Conservation (phyloP, 2,797 vertebrate genomes). For the Holocentrus rufus region DNA sequence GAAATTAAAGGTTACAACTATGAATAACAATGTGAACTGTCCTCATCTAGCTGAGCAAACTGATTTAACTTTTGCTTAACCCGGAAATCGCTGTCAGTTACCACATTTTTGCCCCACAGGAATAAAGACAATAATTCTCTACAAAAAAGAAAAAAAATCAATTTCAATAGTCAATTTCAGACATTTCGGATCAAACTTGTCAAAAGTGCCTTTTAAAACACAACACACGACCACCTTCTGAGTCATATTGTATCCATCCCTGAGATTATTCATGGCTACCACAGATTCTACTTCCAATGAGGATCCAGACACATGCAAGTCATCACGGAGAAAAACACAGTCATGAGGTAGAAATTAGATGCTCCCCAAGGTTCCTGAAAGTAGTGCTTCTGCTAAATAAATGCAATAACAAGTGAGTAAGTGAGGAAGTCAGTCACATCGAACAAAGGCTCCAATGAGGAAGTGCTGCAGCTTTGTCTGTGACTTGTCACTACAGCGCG, state of each 20-base stretch:
- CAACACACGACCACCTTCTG: slow-evolving; percentile 36
- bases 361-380: slow-evolving; percentile 57
- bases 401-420: slow-evolving; percentile 61
- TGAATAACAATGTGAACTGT: background rate
- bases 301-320: slow-evolving; percentile 60
- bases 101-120: background rate
- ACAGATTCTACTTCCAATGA: slow-evolving; percentile 44
- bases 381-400: slow-evolving; percentile 67
- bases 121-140: slow-evolving; percentile 14
- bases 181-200: slow-evolving; percentile 28
- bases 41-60: background rate
- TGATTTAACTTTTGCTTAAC: slow-evolving; percentile 9
- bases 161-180: background rate
- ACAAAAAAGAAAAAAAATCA: background rate
- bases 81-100: too few relatives aligned
- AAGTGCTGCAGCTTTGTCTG: slow-evolving; percentile 41
- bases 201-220: slow-evolving; percentile 6
- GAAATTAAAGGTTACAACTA: background rate
- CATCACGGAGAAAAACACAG: slow-evolving; percentile 66
- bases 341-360: slow-evolving; percentile 74
- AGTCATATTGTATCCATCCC: slow-evolving; percentile 19
- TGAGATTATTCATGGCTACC: slow-evolving; percentile 31
- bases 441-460: slow-evolving; percentile 52
- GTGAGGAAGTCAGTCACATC: slow-evolving; percentile 58
- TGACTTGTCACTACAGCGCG: slow-evolving; percentile 41